Percentiles rank a stretch among this genome's conserved stretches.
Evolutionary conservation across 1,140 invertebrate genomes (phyloP).

Genomic region (Eumeta japonica): DNA sequence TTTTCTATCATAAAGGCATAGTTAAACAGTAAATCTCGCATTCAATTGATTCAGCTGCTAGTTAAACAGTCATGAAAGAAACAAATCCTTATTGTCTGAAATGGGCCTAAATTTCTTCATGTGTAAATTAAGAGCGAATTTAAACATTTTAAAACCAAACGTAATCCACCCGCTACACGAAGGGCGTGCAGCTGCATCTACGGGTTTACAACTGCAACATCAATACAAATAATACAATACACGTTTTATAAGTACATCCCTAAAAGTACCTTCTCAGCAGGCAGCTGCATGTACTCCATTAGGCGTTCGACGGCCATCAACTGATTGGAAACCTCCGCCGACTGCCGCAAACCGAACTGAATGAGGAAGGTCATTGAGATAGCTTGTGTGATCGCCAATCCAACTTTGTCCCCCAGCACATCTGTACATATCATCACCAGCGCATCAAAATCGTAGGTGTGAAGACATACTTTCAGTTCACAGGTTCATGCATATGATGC

Average conservation of each 20-base stretch:
- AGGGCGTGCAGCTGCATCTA: too few species aligned
- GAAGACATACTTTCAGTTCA: neutral
- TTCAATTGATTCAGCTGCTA: too few species aligned
- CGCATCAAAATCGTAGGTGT: neutral
- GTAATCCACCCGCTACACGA: too few species aligned
- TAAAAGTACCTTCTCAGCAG: conserved; percentile 60
- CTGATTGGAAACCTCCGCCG: conserved; percentile 70
- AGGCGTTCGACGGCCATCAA: conserved; percentile 73
- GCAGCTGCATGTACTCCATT: conserved; percentile 65
- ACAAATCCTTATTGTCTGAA: too few species aligned
- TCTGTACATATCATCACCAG: conserved; percentile 22
- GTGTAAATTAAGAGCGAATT: too few species aligned
- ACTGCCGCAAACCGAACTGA: conserved; percentile 73
- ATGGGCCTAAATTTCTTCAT: too few species aligned
- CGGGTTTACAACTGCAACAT: too few species aligned
- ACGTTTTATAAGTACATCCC: neutral
- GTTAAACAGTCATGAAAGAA: too few species aligned
- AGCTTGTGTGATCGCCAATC: conserved; percentile 75
- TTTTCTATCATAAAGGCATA: too few species aligned
- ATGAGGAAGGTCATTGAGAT: conserved; percentile 72
- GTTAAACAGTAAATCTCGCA: too few species aligned
- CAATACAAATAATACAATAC: neutral
- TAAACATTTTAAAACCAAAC: too few species aligned
- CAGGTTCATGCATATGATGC: too few species aligned
- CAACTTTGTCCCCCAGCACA: conserved; percentile 61